Conservation (phyloP, 1,140 invertebrate genomes). For the Habropoda laboriosa region DNA sequence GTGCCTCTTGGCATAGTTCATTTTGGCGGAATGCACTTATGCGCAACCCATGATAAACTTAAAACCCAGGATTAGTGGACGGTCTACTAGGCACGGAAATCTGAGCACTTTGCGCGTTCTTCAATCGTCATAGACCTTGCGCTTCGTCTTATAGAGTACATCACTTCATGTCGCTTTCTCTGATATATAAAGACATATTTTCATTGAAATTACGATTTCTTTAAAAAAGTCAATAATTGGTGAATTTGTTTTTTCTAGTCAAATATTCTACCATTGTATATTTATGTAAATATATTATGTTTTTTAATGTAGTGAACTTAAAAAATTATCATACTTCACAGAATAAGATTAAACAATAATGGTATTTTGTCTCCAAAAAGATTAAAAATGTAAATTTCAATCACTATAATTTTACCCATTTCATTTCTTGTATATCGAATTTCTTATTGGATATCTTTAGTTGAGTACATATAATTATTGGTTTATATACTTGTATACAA, state of each 20-base stretch:
- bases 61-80: constrained; percentile 23
- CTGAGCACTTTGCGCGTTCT: constrained; percentile 52
- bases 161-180: constrained; percentile 39
- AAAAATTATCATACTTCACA: neutral
- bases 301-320: neutral
- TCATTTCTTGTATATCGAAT: neutral
- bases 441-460: neutral
- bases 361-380: too few species aligned
- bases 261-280: neutral
- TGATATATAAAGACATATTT: constrained; percentile 4
- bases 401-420: neutral
- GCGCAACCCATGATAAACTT: constrained; percentile 31
- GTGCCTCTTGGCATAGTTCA: constrained; percentile 13
- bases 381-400: neutral
- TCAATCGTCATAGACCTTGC: constrained; percentile 53
- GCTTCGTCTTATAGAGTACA: constrained; percentile 30
- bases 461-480: neutral
- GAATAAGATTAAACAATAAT: neutral
- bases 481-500: too few species aligned
- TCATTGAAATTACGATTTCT: neutral
- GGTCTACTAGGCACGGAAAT: constrained; percentile 45
- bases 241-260: neutral
- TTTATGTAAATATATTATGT: neutral
- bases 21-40: constrained; percentile 28
- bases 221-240: constrained; percentile 1